A percentile compares a stretch with the other conserved stretches of the same genome.
These are phyloP conservation scores for Machaerirhynchus nigripectus DNA, from an alignment of 2,113 vertebrate species.

Conservation along the genomic window DNA sequence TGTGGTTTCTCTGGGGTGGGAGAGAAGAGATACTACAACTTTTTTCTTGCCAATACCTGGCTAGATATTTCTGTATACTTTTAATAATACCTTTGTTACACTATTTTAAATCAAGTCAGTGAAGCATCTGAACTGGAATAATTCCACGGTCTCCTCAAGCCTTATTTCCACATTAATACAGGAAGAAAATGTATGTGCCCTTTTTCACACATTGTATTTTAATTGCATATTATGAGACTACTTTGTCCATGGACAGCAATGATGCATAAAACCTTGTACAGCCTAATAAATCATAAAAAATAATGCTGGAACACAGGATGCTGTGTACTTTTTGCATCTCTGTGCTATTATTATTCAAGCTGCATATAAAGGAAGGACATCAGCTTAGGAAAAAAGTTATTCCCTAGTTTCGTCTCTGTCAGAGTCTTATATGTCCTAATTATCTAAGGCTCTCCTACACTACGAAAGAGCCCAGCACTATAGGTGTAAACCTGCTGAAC, in stretches of 20 bases:
- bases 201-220: not conserved
- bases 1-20: not conserved
- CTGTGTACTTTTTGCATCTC: not conserved
- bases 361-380: not conserved
- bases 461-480: not conserved
- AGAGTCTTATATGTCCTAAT: not conserved
- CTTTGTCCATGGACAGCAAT: not conserved
- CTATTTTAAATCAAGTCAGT: not conserved
- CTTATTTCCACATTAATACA: not conserved
- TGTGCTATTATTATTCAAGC: not conserved
- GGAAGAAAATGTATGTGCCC: not conserved
- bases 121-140: not conserved
- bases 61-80: not conserved
- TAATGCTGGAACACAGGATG: not conserved
- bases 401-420: not conserved
- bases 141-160: not conserved
- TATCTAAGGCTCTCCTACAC: not conserved
- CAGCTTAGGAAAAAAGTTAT: not conserved
- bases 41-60: not conserved
- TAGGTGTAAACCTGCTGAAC: not conserved
- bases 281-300: not conserved
- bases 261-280: not conserved
- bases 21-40: not conserved
- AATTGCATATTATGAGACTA: not conserved
- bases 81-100: not conserved